phyloP scores from a whole-genome alignment of 1,140 invertebrate genomes.

The Camponotus floridanus region DNA sequence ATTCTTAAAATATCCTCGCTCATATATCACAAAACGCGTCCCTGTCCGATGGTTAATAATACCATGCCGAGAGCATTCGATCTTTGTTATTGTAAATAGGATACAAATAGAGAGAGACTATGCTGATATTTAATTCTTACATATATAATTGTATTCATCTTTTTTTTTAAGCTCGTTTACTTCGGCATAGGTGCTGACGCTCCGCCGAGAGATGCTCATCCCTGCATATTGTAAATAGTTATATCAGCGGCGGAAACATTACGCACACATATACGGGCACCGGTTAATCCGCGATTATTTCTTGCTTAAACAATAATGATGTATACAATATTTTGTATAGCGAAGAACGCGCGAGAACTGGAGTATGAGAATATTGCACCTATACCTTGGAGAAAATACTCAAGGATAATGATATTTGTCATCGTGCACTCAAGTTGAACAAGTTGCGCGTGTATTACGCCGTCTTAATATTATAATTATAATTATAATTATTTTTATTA shows the following conservation, averaged over 20 bases:
- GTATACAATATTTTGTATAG: conserved; percentile 26
- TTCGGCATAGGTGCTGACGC: neutral
- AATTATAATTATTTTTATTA: conserved; percentile 61
- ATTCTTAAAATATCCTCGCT: neutral
- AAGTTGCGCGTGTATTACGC: conserved; percentile 49
- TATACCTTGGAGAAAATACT: conserved; percentile 32
- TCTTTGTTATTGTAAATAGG: conserved; percentile 70
- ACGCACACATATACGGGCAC: neutral
- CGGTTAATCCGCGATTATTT: conserved; percentile 70
- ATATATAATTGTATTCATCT: conserved; percentile 25
- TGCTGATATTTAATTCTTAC: conserved; percentile 44
- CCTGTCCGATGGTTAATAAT: conserved; percentile 1
- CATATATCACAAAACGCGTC: neutral
- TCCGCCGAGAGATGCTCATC: conserved; percentile 21
- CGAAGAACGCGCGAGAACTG: neutral
- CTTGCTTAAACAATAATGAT: conserved; percentile 70
- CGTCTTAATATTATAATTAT: conserved; percentile 51
- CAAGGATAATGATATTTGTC: conserved; percentile 52
- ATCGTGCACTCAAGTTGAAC: conserved; percentile 42
- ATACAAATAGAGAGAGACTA: conserved; percentile 37
- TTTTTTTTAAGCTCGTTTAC: conserved; percentile 1
- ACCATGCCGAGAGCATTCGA: neutral
- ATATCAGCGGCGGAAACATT: conserved; percentile 24
- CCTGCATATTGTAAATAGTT: conserved; percentile 32
- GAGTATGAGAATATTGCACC: neutral